Evolutionary conservation across 2,113 vertebrate genomes (phyloP), one percentile per base, ranked within the genome.

Genomic region (Thomomys bottae): DNA sequence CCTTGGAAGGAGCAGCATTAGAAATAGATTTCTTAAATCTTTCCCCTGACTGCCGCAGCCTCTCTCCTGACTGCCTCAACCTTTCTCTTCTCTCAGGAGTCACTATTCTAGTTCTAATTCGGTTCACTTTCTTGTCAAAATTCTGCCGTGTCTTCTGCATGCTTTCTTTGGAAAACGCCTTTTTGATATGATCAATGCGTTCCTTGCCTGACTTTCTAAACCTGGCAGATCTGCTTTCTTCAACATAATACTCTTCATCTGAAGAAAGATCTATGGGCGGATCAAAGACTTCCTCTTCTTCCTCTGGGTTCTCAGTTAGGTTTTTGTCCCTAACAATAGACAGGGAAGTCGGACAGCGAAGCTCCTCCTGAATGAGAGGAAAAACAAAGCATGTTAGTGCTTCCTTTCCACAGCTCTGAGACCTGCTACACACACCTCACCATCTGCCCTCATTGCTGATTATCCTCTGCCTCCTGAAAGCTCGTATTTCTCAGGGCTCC

Each of bases 161-260:
- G 92, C 97, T 99, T 97, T 99, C 99, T 95, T 98, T 99, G 95
- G 99, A 99, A 98, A 99, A 99, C 6, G 99, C 98, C 7, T 99
- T 99, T 97, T 98, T 99, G 95, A 99, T 98, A 90, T 98, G 98
- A 97, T 99, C 99, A 4, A 98, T 98, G 95, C 97, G 98, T 94
- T 98, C 98, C 96, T 98, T 98, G 87, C 99, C 97, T 0, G 98
- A 98, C 94, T 99, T 99, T 96, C 98, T 99, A 92, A 99, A 95
- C 57, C 98, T 98, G 9, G 98, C 84, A 38, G 98, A 98, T 89
- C 97, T 98, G 36, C 98, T 98, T 92, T 99, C 99, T 96, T 98
- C 98, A 0, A 98, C 97, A 70, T 98, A 98, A 96, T 99, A 99
- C 89, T 99, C 99, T 96, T 99, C 99, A 34, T 99, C 99, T 0